Percentiles rank a stretch among this genome's conserved stretches.
Evolutionary conservation across 2,888 invertebrate species (phyloP).

Genomic region (Eupithecia abbreviata): DNA sequence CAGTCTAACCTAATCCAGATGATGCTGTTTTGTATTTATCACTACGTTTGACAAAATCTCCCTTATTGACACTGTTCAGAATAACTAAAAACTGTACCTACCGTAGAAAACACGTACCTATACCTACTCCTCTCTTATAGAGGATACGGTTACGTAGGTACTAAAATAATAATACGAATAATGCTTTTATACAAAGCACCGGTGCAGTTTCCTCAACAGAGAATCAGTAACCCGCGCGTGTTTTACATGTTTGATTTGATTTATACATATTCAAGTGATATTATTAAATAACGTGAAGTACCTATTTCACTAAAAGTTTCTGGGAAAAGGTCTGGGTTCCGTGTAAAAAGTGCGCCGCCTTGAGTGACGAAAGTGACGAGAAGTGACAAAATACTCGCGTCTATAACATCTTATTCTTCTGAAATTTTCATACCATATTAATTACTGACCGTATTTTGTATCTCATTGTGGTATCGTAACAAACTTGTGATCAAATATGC

Average conservation of each 20-base stretch:
- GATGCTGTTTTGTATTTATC: no score
- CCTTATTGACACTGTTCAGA: neutral
- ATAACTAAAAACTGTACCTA: neutral
- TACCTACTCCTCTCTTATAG: neutral
- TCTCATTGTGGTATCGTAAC: neutral
- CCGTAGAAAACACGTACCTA: neutral
- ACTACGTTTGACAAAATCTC: neutral
- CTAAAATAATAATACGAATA: neutral
- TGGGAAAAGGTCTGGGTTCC: neutral
- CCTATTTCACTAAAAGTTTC: neutral
- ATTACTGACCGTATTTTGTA: neutral
- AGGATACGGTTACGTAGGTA: neutral
- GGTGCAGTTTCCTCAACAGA: slow-evolving; percentile 55
- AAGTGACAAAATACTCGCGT: no score
- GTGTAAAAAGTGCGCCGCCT: neutral
- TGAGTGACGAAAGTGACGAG: no score
- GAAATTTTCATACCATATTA: neutral
- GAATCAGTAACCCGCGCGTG: slow-evolving; percentile 40
- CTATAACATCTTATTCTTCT: neutral
- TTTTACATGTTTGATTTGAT: slow-evolving; percentile 32
- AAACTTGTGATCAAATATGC: neutral
- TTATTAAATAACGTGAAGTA: neutral
- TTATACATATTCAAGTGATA: slow-evolving; percentile 31
- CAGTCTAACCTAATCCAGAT: no score
- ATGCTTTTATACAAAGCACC: neutral